Evolutionary conservation across 2,113 vertebrate species (phyloP).

Genomic region (Entomyzon cyanotis): DNA sequence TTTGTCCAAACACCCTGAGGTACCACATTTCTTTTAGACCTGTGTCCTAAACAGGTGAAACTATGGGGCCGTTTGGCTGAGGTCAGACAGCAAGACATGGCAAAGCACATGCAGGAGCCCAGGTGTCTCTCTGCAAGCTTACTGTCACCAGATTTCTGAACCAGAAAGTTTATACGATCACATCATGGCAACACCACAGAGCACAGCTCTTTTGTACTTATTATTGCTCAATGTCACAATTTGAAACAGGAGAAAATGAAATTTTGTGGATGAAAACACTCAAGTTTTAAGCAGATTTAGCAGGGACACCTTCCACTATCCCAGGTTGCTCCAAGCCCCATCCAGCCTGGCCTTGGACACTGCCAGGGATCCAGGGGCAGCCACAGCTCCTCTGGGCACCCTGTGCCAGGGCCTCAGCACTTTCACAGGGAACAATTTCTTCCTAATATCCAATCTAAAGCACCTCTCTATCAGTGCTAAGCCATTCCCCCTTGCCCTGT

Average conservation of each 20-base stretch:
- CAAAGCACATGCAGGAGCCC: not conserved
- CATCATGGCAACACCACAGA: not conserved
- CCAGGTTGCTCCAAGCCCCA: fast-evolving
- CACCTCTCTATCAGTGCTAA: not conserved
- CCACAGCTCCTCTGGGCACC: not conserved
- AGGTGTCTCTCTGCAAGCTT: not conserved
- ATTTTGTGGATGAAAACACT: not conserved
- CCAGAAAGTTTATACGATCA: not conserved
- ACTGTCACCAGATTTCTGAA: not conserved
- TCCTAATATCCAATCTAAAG: not conserved
- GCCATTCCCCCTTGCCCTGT: not conserved
- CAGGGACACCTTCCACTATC: not conserved
- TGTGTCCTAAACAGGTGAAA: not conserved
- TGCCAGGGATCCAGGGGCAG: not conserved
- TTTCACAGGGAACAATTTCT: not conserved
- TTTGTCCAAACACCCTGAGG: not conserved
- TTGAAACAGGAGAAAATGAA: not conserved
- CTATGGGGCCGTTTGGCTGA: not conserved
- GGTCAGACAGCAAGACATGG: not conserved
- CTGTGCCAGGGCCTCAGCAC: not conserved
- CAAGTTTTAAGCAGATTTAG: not conserved
- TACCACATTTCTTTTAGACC: not conserved
- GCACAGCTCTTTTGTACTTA: fast-evolving
- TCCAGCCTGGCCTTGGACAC: not conserved
- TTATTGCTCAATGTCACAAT: not conserved